These are phyloP conservation scores for Ceramica pisi DNA, from an alignment of 2,888 invertebrate genomes.

Conservation along the genomic window DNA sequence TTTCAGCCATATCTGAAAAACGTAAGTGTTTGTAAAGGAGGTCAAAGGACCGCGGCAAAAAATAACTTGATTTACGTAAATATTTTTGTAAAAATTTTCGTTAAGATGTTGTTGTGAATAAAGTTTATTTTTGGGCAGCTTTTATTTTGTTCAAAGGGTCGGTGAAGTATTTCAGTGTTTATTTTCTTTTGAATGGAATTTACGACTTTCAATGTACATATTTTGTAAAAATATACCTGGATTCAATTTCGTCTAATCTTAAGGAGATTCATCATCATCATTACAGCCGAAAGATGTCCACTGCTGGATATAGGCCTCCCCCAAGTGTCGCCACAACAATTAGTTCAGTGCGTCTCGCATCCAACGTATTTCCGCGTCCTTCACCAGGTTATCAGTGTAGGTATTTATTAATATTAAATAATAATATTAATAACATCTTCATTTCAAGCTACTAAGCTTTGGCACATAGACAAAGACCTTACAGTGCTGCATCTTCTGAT, in stretches of 20 bases:
- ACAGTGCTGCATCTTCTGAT: too few species aligned
- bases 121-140: slow-evolving; percentile 26
- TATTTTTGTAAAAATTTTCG: slow-evolving; percentile 14
- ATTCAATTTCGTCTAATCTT: background rate
- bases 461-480: too few species aligned
- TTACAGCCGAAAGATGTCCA: background rate
- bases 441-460: too few species aligned
- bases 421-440: too few species aligned
- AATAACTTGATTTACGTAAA: slow-evolving; percentile 42
- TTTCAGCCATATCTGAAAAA: slow-evolving; percentile 97
- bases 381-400: background rate
- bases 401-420: too few species aligned
- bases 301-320: background rate
- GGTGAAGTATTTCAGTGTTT: slow-evolving; percentile 5
- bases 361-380: background rate
- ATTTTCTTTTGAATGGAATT: background rate
- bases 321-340: background rate
- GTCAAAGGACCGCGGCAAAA: slow-evolving; percentile 39
- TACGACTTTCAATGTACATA: background rate
- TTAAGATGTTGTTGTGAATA: slow-evolving; percentile 31
- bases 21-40: slow-evolving; percentile 1
- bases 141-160: slow-evolving; percentile 4
- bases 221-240: background rate
- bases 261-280: background rate
- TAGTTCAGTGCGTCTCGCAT: too few species aligned